Evolutionary conservation across 64 coral and sea anemone species (phyloP), one percentile per base, ranked within the genome.

Genomic region (Orbicella faveolata): DNA sequence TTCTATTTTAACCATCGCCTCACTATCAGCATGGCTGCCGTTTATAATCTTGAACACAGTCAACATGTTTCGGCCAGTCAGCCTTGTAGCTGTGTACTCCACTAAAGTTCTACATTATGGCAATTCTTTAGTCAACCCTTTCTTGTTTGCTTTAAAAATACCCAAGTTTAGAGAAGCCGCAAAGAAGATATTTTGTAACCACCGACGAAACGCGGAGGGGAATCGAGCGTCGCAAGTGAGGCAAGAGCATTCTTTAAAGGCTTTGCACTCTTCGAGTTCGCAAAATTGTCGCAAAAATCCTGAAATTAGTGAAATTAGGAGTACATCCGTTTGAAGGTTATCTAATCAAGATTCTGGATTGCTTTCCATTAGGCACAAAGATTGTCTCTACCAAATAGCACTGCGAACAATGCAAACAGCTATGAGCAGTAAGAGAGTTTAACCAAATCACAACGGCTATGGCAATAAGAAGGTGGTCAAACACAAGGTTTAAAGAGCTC

Each of bases 111-210:
- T 84, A 3, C 82, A 84, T 52, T 84, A 84, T 18, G 82, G 82
- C 1, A 84, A 84, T 37, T 84, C 82, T 7, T 30, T 84, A 16
- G 63, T 84, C 36, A 84, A 84, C 62, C 82, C 82, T 70, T 84
- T 84, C n/a, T 84, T 84, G 41, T 84, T 84, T n/a, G 63, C 82
- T 14, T 52, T 84, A 52, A 84, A 84, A 52, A 84, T 84, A 63
- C 82, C 82, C 9, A 70, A 70, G 63, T 84, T 84, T 70, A 84
- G 62, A 52, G 17, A 72, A 39, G 82, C 64, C 12, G 63, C 82
- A 25, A 68, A 70, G 6, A 84, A 72, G 21, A 84, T 72, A 30
- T 84, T 84, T 52, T 84, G 82, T 26, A 52, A 8, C n/a, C 9
- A 9, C 2, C 63, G 20, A 69, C 62, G 36, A 52, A 68, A 70